Percentiles rank a stretch among this genome's conserved stretches.
Evolutionary conservation across 1,140 invertebrate species (phyloP).

Genomic region (Metaphire vulgaris): DNA sequence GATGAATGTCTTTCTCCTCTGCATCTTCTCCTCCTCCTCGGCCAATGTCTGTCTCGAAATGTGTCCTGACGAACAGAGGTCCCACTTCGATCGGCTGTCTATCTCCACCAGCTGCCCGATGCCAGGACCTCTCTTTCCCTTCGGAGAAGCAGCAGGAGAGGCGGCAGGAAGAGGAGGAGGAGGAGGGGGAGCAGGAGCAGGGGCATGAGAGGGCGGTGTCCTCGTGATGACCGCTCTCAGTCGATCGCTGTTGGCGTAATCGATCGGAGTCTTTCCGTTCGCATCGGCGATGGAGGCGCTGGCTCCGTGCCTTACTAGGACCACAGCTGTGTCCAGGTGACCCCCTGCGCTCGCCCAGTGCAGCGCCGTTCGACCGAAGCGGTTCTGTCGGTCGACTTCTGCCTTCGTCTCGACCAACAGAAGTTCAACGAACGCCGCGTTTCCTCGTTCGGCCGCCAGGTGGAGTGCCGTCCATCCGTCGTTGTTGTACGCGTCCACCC

Average conservation of each 20-base stretch:
- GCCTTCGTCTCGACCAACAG: slow-evolving; percentile 74
- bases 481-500: slow-evolving; percentile 47
- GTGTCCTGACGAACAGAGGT: not conserved
- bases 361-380: slow-evolving; percentile 35
- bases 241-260: not conserved
- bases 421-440: slow-evolving; percentile 67
- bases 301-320: not conserved
- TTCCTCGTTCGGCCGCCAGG: slow-evolving; percentile 26
- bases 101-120: not conserved
- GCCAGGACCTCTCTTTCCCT: too few relatives aligned
- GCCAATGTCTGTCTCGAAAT: not conserved
- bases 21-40: not conserved
- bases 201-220: too few relatives aligned
- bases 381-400: slow-evolving; percentile 82
- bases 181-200: not conserved
- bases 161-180: not conserved
- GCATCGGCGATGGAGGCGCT: not conserved
- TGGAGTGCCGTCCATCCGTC: slow-evolving; percentile 59
- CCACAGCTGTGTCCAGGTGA: not conserved
- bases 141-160: not conserved
- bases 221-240: not conserved
- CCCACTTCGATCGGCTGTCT: not conserved
- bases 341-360: slow-evolving; percentile 26
- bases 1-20: too few relatives aligned
- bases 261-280: not conserved